Percentiles rank a stretch among this genome's conserved stretches.
Conservation (phyloP, 1,140 invertebrate genomes). For the Neuroterus valhalla region DNA sequence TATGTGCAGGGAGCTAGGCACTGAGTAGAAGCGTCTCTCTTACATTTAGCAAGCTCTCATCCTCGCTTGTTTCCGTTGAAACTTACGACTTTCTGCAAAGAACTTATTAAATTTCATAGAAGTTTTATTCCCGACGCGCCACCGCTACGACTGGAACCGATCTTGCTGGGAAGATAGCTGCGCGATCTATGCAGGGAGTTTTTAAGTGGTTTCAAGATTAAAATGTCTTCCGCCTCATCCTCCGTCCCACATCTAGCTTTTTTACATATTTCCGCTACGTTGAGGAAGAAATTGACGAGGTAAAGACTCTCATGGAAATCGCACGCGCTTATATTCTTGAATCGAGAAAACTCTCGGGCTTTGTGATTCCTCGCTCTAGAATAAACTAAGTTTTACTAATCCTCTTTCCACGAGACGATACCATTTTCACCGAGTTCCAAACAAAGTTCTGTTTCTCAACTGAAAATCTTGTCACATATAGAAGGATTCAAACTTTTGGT, state of each 20-base stretch:
- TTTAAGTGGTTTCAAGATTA: conserved; percentile 70
- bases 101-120: conserved; percentile 73
- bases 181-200: conserved; percentile 65
- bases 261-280: conserved; percentile 47
- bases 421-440: too few relatives aligned
- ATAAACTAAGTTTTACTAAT: too few relatives aligned
- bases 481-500: too few relatives aligned
- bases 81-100: conserved; percentile 64
- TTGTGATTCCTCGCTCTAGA: too few relatives aligned
- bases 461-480: too few relatives aligned
- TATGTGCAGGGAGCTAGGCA: conserved; percentile 46
- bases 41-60: conserved; percentile 60
- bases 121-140: conserved; percentile 65
- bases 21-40: conserved; percentile 59
- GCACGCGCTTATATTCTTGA: background rate
- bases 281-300: conserved; percentile 39
- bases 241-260: conserved; percentile 21
- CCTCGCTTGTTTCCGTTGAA: conserved; percentile 61
- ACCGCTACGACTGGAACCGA: conserved; percentile 58
- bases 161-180: conserved; percentile 57
- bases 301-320: conserved; percentile 30
- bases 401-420: too few relatives aligned
- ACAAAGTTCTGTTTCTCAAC: too few relatives aligned
- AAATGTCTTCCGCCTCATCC: conserved; percentile 57
- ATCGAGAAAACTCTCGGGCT: background rate